Percentiles rank a stretch among this genome's conserved stretches.
These are phyloP conservation scores for Pseudoatta argentina DNA, from an alignment of 1,140 invertebrate species.

Conservation along the genomic window DNA sequence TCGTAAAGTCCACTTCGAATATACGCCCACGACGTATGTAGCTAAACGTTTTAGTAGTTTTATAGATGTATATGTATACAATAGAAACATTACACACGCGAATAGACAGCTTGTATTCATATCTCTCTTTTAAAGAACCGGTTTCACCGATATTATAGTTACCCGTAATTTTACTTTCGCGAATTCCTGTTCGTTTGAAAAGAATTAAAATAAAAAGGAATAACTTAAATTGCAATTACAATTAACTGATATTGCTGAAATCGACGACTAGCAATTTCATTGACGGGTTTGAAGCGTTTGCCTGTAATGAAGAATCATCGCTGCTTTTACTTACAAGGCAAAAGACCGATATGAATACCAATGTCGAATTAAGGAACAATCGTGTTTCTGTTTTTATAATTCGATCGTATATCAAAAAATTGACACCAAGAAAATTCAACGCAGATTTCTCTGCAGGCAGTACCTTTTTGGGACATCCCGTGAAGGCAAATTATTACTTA, in stretches of 20 bases:
- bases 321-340: neutral
- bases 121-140: conserved; percentile 31
- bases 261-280: neutral
- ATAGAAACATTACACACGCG: conserved; percentile 14
- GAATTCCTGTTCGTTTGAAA: neutral
- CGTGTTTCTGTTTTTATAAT: conserved; percentile 15
- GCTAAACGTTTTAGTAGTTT: conserved; percentile 57
- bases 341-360: conserved; percentile 50
- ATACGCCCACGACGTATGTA: conserved; percentile 45
- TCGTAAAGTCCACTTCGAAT: conserved; percentile 54
- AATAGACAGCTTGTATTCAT: conserved; percentile 44
- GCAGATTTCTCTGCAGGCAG: neutral
- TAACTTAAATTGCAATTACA: neutral
- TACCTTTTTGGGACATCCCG: neutral
- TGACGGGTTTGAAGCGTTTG: neutral
- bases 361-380: conserved; percentile 4
- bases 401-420: conserved; percentile 10
- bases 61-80: conserved; percentile 60
- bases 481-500: conserved; percentile 22
- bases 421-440: conserved; percentile 38
- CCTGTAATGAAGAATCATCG: neutral
- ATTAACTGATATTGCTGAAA: conserved; percentile 19
- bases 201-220: neutral
- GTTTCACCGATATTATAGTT: conserved; percentile 10
- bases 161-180: conserved; percentile 26